phyloP scores from a whole-genome alignment of 2,888 invertebrate species.

The Hypena proboscidalis region DNA sequence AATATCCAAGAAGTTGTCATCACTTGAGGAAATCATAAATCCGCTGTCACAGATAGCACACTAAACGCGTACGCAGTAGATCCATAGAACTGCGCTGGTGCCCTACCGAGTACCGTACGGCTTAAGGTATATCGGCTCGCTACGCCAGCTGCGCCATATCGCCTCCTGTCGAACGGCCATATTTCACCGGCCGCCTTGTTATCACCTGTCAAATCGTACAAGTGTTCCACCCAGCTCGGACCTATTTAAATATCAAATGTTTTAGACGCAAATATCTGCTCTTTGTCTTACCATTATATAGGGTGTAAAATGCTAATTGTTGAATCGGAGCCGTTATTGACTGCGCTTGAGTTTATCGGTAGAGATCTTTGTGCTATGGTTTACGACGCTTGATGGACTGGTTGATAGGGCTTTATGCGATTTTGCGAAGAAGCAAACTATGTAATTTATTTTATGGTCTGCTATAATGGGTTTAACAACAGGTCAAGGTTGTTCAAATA shows the following conservation, averaged over 20 bases:
- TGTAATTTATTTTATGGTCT: too few species aligned
- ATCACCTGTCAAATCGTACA: conserved; percentile 83
- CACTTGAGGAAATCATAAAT: conserved; percentile 42
- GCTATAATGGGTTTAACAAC: too few species aligned
- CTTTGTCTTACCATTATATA: conserved; percentile 51
- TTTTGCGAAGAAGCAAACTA: conserved; percentile 3
- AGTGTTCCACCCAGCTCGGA: conserved; percentile 75
- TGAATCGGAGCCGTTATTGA: conserved; percentile 37
- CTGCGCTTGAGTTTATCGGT: conserved; percentile 11
- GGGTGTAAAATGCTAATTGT: conserved; percentile 53
- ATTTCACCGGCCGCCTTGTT: conserved; percentile 71
- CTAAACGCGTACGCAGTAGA: conserved; percentile 41
- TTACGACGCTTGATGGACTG: conserved; percentile 21
- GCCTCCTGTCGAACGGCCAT: conserved; percentile 58
- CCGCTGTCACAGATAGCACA: conserved; percentile 37
- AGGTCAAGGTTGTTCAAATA: not conserved
- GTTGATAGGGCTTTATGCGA: conserved; percentile 10
- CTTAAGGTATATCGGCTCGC: too few species aligned
- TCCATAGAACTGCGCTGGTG: conserved; percentile 36
- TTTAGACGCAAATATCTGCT: conserved; percentile 69
- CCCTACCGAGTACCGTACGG: conserved; percentile 46
- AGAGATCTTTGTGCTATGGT: conserved; percentile 26
- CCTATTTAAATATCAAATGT: conserved; percentile 80
- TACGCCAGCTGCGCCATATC: conserved; percentile 69
- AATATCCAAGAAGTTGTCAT: conserved; percentile 31